A percentile compares a stretch with the other conserved stretches of the same genome.
Conservation (phyloP, 2,888 invertebrate species). For the Leucoma salicis region DNA sequence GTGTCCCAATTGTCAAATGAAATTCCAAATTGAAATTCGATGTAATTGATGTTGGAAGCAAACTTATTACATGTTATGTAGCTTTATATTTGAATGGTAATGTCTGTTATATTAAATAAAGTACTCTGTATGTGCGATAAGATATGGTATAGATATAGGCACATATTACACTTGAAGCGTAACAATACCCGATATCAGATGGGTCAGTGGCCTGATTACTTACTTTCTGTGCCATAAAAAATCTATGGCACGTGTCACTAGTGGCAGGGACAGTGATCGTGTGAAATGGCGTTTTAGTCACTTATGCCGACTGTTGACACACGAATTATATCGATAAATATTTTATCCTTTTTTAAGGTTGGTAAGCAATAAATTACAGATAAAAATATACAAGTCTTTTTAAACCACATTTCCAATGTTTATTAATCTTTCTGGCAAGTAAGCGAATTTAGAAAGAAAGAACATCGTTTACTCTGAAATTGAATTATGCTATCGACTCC, state of each 20-base stretch:
- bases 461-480: constrained; percentile 5
- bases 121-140: constrained; percentile 14
- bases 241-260: constrained; percentile 12
- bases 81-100: neutral
- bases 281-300: constrained; percentile 25
- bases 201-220: constrained; percentile 31
- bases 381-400: no score
- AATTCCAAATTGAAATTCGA: constrained; percentile 11
- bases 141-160: constrained; percentile 11
- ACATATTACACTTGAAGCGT: constrained; percentile 6
- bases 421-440: neutral
- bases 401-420: no score
- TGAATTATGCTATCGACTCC: constrained; percentile 8
- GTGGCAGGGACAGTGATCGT: constrained; percentile 1
- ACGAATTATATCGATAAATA: constrained; percentile 7
- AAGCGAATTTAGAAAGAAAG: neutral
- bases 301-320: constrained; percentile 21
- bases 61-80: constrained; percentile 5
- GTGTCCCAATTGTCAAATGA: constrained; percentile 14
- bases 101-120: constrained; percentile 4
- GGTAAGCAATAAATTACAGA: neutral
- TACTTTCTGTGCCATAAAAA: constrained; percentile 19
- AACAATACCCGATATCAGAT: constrained; percentile 16
- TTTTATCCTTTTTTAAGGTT: neutral
- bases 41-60: constrained; percentile 10